Percentiles rank a stretch among this genome's conserved stretches.
Evolutionary conservation across 1,140 invertebrate species (phyloP).

Genomic region (Drosophila tropicalis): DNA sequence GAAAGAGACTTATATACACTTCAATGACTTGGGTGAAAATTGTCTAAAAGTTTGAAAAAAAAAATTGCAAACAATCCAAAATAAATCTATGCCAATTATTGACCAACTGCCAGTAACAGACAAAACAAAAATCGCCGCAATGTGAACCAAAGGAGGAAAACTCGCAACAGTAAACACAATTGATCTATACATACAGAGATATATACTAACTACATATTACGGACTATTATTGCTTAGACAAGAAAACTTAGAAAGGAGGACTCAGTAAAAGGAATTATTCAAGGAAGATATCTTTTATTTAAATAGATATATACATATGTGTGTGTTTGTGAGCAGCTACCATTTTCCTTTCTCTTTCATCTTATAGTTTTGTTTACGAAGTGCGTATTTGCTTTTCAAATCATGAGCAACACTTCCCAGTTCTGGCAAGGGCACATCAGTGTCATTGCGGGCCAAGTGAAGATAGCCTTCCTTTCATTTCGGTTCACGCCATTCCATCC

Average conservation of each 20-base stretch:
- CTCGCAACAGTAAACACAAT: conserved; percentile 50
- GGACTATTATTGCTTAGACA: too few relatives aligned
- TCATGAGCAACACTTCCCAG: conserved; percentile 33
- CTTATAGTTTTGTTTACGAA: neutral
- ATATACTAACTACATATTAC: too few relatives aligned
- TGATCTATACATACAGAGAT: conserved; percentile 26
- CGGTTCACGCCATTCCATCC: conserved; percentile 22
- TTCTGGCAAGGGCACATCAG: conserved; percentile 51
- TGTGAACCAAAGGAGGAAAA: conserved; percentile 20
- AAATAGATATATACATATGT: too few relatives aligned
- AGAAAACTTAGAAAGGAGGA: too few relatives aligned
- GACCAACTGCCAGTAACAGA: conserved; percentile 70
- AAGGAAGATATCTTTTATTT: too few relatives aligned
- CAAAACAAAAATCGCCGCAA: conserved; percentile 47
- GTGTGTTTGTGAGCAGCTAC: too few relatives aligned
- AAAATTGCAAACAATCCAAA: conserved; percentile 73
- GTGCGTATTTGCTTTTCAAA: neutral
- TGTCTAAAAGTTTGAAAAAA: conserved; percentile 21
- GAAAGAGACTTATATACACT: neutral
- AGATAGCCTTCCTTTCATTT: conserved; percentile 75
- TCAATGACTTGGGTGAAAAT: conserved; percentile 24
- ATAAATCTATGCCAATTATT: conserved; percentile 82
- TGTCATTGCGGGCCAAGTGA: conserved; percentile 39
- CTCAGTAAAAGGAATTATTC: too few relatives aligned
- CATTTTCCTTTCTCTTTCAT: neutral